phyloP scores from a whole-genome alignment of 35 echinoderm and acorn worm genomes.

The Acanthaster planci region DNA sequence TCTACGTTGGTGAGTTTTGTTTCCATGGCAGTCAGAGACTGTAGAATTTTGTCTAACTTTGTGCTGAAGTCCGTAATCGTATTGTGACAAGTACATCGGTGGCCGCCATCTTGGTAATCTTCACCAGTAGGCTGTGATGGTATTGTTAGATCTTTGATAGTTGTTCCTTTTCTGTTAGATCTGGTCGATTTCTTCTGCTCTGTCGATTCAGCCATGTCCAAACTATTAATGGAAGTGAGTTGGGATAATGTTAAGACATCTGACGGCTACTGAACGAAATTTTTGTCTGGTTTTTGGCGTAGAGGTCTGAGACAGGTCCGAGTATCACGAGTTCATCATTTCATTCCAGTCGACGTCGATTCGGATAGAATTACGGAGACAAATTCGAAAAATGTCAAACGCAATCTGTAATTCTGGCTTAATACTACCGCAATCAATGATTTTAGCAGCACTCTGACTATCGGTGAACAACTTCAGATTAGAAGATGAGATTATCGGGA shows the following conservation, averaged over 20 bases:
- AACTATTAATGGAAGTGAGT: too few species aligned
- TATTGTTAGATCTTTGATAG: too few species aligned
- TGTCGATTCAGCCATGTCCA: too few species aligned
- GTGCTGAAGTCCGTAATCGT: background rate
- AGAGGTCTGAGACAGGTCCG: too few species aligned
- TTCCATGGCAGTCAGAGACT: background rate
- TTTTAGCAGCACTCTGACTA: background rate
- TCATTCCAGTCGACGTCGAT: conserved; percentile 17
- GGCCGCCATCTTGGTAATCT: background rate
- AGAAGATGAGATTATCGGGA: background rate
- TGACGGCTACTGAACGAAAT: background rate
- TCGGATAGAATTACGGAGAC: background rate
- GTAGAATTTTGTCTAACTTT: background rate
- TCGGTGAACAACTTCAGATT: background rate
- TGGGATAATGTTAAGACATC: too few species aligned
- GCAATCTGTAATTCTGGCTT: conserved; percentile 5
- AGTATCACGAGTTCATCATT: too few species aligned
- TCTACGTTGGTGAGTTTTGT: background rate
- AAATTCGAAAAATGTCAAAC: conserved; percentile 1
- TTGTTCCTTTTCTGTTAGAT: too few species aligned
- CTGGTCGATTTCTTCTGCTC: too few species aligned
- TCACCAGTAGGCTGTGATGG: too few species aligned
- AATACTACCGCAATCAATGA: conserved; percentile 2
- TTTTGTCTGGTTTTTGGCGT: background rate
- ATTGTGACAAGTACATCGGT: conserved; percentile 3